phyloP scores from a whole-genome alignment of 1,140 invertebrate genomes.

The Neotoxoptera formosana region DNA sequence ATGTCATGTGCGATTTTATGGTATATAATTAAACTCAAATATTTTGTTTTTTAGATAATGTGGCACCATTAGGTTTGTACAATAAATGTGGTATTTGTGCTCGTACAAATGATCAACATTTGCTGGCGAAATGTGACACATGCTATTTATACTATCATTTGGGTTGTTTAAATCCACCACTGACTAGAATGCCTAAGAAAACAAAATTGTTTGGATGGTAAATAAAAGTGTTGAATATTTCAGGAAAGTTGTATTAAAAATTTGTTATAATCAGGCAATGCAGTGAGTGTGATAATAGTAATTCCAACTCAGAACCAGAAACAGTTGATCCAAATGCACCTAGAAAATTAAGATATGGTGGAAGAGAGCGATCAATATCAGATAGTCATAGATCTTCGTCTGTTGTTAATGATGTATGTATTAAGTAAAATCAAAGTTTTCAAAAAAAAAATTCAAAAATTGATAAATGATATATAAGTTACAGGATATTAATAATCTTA shows the following conservation, averaged over 20 bases:
- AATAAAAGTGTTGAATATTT: constrained; percentile 48
- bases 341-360: constrained; percentile 68
- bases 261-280: constrained; percentile 73
- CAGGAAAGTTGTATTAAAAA: background rate
- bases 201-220: constrained; percentile 92
- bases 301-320: constrained; percentile 78
- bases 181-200: constrained; percentile 92
- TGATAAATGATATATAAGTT: background rate
- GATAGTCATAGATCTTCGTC: constrained; percentile 42
- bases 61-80: constrained; percentile 59
- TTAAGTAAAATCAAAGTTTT: background rate
- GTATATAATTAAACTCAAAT: background rate
- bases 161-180: constrained; percentile 88
- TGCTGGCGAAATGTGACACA: constrained; percentile 92
- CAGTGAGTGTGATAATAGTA: constrained; percentile 85
- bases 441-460: background rate
- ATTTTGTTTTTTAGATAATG: constrained; percentile 46
- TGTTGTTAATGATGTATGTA: constrained; percentile 44
- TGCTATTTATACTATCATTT: constrained; percentile 93
- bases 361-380: constrained; percentile 55
- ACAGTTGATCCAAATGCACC: constrained; percentile 79
- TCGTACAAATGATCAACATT: constrained; percentile 81
- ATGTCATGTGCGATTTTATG: background rate
- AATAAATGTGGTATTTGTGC: constrained; percentile 86
- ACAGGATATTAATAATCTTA: constrained; percentile 7